phyloP scores from a whole-genome alignment of 2,113 vertebrate genomes.

The Entomyzon cyanotis region DNA sequence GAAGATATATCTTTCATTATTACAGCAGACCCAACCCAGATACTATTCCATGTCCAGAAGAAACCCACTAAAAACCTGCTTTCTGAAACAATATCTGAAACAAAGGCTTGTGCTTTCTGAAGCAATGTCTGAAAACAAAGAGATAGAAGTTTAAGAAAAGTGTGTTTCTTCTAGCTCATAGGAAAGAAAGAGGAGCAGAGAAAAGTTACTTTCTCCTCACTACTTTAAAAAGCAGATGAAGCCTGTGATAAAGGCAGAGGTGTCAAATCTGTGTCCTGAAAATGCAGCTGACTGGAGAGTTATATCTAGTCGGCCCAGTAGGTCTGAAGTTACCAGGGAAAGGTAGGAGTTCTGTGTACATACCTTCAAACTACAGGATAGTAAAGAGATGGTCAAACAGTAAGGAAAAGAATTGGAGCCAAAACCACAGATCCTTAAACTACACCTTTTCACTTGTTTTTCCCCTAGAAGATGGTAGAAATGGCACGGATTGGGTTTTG shows the following conservation, averaged over 20 bases:
- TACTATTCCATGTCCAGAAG: neutral
- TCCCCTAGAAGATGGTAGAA: neutral
- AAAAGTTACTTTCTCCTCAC: neutral
- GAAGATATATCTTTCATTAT: neutral
- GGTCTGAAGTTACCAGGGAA: neutral
- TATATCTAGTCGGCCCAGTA: neutral
- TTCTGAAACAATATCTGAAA: neutral
- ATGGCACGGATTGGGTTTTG: fast-evolving
- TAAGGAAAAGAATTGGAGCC: neutral
- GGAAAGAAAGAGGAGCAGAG: neutral
- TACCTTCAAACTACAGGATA: neutral
- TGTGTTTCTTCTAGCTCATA: neutral
- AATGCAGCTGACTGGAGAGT: neutral
- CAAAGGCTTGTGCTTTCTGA: neutral
- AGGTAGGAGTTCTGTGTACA: neutral
- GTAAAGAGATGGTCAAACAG: neutral
- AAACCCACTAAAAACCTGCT: neutral
- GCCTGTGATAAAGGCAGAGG: fast-evolving
- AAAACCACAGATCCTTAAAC: neutral
- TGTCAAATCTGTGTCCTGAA: fast-evolving
- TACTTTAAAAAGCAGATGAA: neutral
- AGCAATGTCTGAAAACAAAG: neutral
- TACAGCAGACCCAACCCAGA: neutral
- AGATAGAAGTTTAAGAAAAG: neutral
- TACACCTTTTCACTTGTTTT: neutral